phyloP scores from a whole-genome alignment of 2,113 vertebrate genomes.

The Sinosuthora webbiana region DNA sequence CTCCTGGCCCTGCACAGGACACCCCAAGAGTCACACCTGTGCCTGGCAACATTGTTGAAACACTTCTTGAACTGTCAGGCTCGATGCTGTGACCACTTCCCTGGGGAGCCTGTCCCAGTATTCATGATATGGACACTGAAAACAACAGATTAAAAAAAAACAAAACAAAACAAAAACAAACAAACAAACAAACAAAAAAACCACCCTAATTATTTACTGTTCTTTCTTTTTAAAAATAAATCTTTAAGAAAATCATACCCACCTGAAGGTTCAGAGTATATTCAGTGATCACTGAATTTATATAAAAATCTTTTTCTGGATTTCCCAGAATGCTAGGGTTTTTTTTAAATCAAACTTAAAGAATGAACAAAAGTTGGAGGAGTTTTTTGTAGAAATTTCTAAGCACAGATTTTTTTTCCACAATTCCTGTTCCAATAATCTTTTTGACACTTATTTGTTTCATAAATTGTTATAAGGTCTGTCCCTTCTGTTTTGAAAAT shows the following conservation, averaged over 20 bases:
- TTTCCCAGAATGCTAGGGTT: conserved; percentile 6
- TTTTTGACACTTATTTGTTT: conserved; percentile 30
- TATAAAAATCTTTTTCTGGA: conserved; percentile 14
- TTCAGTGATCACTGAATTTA: conserved; percentile 25
- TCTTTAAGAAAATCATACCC: not conserved
- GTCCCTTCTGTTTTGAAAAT: not conserved
- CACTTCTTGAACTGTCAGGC: not conserved
- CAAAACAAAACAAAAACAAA: not conserved
- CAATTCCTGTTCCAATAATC: conserved; percentile 17
- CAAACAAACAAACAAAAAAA: not conserved
- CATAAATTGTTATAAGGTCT: conserved; percentile 26
- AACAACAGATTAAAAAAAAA: not conserved
- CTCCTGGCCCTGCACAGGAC: not conserved
- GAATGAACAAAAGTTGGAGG: not conserved
- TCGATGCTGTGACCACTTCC: not conserved
- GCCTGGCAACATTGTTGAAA: not conserved
- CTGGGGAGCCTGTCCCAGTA: not conserved
- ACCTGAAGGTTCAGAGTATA: conserved; percentile 20
- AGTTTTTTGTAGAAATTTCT: conserved; percentile 17
- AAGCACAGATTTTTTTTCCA: conserved; percentile 55
- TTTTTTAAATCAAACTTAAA: conserved; percentile 40
- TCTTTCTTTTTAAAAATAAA: not conserved
- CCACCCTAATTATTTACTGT: not conserved
- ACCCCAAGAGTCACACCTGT: not conserved
- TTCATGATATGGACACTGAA: not conserved